These are phyloP conservation scores for rat (Rattus norvegicus) DNA, from an alignment of 2,113 vertebrate genomes.

Conservation along the genomic window DNA sequence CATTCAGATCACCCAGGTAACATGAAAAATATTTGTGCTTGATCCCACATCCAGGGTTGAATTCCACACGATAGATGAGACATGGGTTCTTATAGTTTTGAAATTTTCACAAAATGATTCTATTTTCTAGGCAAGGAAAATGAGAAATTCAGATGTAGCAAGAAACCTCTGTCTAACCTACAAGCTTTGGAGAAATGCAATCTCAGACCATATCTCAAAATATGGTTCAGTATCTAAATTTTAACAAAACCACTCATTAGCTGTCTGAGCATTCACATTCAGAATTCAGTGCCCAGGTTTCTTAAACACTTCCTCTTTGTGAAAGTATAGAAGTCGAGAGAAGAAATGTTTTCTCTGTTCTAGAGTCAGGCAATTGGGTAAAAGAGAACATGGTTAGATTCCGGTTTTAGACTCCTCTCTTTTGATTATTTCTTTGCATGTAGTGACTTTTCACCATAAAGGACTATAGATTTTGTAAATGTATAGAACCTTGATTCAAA, in stretches of 20 bases:
- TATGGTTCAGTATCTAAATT: not conserved
- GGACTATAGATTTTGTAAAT: not conserved
- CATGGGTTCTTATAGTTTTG: not conserved
- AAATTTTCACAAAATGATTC: not conserved
- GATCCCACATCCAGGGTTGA: not conserved
- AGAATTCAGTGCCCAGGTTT: not conserved
- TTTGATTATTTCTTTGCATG: not conserved
- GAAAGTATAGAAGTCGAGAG: not conserved
- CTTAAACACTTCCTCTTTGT: not conserved
- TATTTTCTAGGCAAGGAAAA: not conserved
- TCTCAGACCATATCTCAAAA: not conserved
- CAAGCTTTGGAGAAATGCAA: not conserved
- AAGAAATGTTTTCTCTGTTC: not conserved
- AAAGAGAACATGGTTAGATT: not conserved
- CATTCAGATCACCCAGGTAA: not conserved
- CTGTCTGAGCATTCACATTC: not conserved
- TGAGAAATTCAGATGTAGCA: not conserved
- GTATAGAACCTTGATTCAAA: not conserved
- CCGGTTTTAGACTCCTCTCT: not conserved
- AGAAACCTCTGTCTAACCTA: not conserved
- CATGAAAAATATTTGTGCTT: not conserved
- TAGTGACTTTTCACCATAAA: not conserved
- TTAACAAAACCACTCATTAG: not conserved
- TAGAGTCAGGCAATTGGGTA: fast-evolving
- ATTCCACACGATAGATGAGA: not conserved